Evolutionary conservation across 1,140 invertebrate genomes (phyloP).

Genomic region (Scaptomyza montana): DNA sequence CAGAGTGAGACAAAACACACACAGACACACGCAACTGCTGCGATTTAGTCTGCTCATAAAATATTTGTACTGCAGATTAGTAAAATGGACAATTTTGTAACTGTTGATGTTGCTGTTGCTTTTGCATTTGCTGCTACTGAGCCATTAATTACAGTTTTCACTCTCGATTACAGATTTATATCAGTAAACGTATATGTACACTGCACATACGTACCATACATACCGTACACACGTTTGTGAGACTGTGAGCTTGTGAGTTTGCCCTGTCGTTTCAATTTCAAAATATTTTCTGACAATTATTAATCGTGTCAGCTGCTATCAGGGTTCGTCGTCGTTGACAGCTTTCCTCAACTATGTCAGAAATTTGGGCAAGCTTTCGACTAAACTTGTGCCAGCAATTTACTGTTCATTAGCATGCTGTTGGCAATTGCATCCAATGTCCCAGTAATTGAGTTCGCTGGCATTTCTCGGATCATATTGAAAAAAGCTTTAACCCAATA

Average conservation of each 20-base stretch:
- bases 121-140: conserved; percentile 3
- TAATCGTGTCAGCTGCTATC: conserved; percentile 58
- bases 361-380: conserved; percentile 7
- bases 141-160: conserved; percentile 79
- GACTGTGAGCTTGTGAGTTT: not conserved
- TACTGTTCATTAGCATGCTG: conserved; percentile 37
- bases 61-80: conserved; percentile 78
- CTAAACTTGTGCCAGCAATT: conserved; percentile 15
- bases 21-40: conserved; percentile 11
- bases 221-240: not conserved
- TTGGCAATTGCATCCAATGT: conserved; percentile 25
- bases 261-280: conserved; percentile 8
- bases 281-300: conserved; percentile 69
- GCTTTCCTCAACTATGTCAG: conserved; percentile 21
- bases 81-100: conserved; percentile 72
- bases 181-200: not conserved
- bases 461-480: conserved; percentile 31
- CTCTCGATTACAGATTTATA: conserved; percentile 39
- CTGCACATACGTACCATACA: not conserved
- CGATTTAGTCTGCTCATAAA: conserved; percentile 64
- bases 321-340: conserved; percentile 3
- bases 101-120: conserved; percentile 5
- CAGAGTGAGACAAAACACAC: conserved; percentile 14
- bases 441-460: conserved; percentile 42
- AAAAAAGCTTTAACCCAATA: conserved; percentile 1